phyloP scores from a whole-genome alignment of 2,113 vertebrate genomes.

The Geococcyx californianus region DNA sequence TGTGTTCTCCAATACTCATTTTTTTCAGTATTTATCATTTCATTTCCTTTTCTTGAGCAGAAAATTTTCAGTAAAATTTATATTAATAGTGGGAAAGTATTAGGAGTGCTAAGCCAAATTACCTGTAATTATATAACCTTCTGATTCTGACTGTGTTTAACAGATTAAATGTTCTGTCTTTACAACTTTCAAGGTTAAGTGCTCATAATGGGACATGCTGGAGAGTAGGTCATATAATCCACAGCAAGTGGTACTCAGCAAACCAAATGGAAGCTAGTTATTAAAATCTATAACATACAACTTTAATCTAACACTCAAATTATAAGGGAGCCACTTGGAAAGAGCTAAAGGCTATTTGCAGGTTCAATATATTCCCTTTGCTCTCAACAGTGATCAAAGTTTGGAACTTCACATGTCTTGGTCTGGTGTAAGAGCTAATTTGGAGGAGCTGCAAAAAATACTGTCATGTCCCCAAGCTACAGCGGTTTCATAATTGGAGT shows the following conservation, averaged over 20 bases:
- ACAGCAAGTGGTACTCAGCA: neutral
- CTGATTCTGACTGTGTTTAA: conserved; percentile 64
- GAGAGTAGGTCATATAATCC: conserved; percentile 51
- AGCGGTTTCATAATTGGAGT: neutral
- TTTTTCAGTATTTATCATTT: neutral
- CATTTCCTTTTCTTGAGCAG: neutral
- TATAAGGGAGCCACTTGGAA: conserved; percentile 41
- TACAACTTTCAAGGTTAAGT: conserved; percentile 65
- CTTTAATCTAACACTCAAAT: conserved; percentile 62
- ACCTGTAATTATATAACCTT: conserved; percentile 70
- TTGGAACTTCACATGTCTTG: neutral
- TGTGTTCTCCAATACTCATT: neutral
- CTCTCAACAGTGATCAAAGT: conserved; percentile 60
- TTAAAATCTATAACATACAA: conserved; percentile 58
- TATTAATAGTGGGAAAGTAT: conserved; percentile 56
- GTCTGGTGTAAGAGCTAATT: conserved; percentile 28
- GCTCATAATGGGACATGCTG: conserved; percentile 47
- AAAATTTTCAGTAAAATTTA: conserved; percentile 44
- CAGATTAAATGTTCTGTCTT: conserved; percentile 71
- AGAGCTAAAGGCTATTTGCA: conserved; percentile 62
- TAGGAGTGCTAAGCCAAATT: conserved; percentile 46
- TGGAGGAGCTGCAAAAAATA: conserved; percentile 31
- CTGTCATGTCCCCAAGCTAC: conserved; percentile 6
- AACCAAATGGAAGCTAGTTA: conserved; percentile 43
- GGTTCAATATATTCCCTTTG: conserved; percentile 55